Percentiles rank a stretch among this genome's conserved stretches.
phyloP scores from a whole-genome alignment of 2,888 invertebrate genomes.

The Sipha maydis region DNA sequence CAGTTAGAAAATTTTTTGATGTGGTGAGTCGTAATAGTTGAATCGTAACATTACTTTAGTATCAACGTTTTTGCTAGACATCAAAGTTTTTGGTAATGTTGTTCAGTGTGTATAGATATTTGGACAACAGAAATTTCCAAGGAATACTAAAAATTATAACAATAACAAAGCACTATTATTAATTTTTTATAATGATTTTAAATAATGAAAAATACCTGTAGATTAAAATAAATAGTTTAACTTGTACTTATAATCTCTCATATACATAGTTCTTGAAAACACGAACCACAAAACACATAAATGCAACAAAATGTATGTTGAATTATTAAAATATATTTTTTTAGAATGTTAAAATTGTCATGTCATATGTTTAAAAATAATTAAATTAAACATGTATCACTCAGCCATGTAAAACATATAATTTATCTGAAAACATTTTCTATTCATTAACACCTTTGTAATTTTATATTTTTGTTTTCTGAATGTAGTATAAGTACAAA shows the following conservation, averaged over 20 bases:
- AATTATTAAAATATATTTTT: slow-evolving; percentile 11
- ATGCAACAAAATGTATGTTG: neutral
- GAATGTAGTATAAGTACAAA: neutral
- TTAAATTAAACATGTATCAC: neutral
- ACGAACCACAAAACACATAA: neutral
- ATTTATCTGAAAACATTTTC: neutral
- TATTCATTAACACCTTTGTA: neutral
- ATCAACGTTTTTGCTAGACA: neutral
- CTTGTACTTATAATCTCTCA: neutral
- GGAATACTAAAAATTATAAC: neutral
- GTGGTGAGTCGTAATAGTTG: neutral
- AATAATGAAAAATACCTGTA: too few relatives aligned
- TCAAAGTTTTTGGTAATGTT: neutral
- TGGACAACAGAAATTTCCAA: neutral
- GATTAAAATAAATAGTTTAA: neutral
- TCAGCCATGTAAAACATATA: neutral
- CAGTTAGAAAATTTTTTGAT: slow-evolving; percentile 18
- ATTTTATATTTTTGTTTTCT: neutral
- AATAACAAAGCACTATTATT: neutral
- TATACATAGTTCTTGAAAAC: neutral
- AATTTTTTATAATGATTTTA: too few relatives aligned
- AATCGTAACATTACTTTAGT: slow-evolving; percentile 37
- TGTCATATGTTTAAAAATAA: neutral
- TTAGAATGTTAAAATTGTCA: neutral
- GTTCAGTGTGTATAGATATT: neutral